These are phyloP conservation scores for Melanchra persicariae DNA, from an alignment of 2,888 invertebrate species.

Conservation along the genomic window DNA sequence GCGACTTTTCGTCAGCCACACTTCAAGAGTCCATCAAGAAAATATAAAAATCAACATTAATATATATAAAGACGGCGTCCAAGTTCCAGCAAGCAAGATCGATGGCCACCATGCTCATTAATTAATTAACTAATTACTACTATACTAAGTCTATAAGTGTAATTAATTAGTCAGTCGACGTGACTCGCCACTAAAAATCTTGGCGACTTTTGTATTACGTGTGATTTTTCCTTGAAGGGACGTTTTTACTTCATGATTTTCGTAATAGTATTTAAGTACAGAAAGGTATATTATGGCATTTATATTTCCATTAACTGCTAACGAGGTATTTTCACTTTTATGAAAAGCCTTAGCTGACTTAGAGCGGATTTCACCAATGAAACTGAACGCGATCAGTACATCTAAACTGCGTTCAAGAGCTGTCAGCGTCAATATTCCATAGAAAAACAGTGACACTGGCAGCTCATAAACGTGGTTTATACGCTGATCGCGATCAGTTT, in stretches of 20 bases:
- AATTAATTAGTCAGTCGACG: slow-evolving; percentile 69
- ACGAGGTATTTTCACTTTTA: too few relatives aligned
- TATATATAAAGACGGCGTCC: slow-evolving; percentile 17
- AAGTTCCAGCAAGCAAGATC: slow-evolving; percentile 46
- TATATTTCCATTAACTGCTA: background rate
- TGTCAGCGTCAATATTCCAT: too few relatives aligned
- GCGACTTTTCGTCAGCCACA: too few relatives aligned
- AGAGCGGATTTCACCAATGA: too few relatives aligned
- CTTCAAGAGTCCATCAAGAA: background rate
- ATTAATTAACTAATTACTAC: slow-evolving; percentile 73
- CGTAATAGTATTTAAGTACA: background rate
- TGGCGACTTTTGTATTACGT: slow-evolving; percentile 27
- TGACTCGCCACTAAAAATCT: slow-evolving; percentile 57
- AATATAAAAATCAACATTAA: slow-evolving; percentile 23
- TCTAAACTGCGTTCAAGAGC: too few relatives aligned
- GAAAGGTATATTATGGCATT: background rate
- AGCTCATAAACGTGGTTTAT: too few relatives aligned
- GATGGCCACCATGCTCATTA: slow-evolving; percentile 60
- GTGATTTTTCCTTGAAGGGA: slow-evolving; percentile 10
- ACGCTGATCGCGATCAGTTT: too few relatives aligned
- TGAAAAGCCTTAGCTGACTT: too few relatives aligned
- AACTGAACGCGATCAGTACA: too few relatives aligned
- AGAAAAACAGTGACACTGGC: too few relatives aligned
- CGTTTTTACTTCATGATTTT: background rate
- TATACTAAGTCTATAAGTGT: slow-evolving; percentile 59